phyloP scores from a whole-genome alignment of 2,888 invertebrate genomes.

The Eilema depressum region DNA sequence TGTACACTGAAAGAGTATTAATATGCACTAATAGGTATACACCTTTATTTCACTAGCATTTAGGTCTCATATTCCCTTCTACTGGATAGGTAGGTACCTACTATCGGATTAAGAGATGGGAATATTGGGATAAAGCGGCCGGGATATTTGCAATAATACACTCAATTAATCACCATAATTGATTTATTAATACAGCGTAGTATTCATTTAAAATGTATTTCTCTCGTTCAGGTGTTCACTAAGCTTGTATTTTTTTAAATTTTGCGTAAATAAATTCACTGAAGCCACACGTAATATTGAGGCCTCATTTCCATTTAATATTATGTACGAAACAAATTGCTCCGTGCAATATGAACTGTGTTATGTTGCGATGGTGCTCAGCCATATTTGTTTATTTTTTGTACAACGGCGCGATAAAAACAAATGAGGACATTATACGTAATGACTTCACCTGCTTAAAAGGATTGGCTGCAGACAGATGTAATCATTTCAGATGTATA shows the following conservation, averaged over 20 bases:
- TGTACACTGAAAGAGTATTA: too few species aligned
- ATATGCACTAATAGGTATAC: too few species aligned
- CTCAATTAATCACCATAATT: neutral
- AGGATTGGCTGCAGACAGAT: neutral
- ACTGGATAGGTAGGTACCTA: neutral
- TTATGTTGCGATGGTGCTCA: neutral
- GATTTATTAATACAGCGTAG: too few species aligned
- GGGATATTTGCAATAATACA: neutral
- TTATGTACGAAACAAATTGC: neutral
- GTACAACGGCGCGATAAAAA: neutral
- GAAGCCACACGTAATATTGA: neutral
- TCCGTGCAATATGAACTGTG: neutral
- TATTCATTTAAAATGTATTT: neutral
- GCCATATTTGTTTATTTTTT: neutral
- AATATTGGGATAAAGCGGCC: neutral
- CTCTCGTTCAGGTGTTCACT: neutral
- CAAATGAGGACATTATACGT: neutral
- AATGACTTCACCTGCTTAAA: constrained; percentile 2
- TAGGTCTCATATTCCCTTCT: neutral
- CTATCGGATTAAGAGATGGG: neutral
- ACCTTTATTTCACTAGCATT: neutral
- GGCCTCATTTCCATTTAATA: neutral
- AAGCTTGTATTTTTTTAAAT: neutral
- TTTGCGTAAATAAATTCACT: too few species aligned
- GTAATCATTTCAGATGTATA: neutral